Base-by-base conservation (phyloP, 2,113 vertebrate species). In the Corynorhinus townsendii region DNA sequence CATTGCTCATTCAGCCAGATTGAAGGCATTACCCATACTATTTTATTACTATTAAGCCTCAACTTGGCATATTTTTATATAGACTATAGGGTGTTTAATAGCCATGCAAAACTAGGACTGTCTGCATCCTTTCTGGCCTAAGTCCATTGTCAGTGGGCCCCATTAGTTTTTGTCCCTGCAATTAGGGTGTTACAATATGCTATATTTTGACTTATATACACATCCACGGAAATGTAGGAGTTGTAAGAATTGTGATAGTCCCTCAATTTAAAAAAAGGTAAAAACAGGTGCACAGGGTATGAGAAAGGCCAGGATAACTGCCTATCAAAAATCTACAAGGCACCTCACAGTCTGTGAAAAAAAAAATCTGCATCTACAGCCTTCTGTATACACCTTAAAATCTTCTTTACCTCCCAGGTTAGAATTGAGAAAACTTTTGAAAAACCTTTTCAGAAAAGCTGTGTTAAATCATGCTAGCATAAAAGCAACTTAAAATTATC, bases 71-170 rank as follows among this genome's bases (percentile, higher is more conserved):
- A 98, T 98, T 98, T 98, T 98, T 98, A 98, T 98, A 98, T 98
- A 98, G 98, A 98, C 98, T 98, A 98, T 98, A 98, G 97, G 97
- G 94, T 98, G 98, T 98, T 98, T 97, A 98, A 98, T 96, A 98
- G 97, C 98, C 98, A 98, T 98, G 98, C 97, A 98, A 97, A 98
- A 96, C 95, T 89, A 96, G 96, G 95, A 80, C 97, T 97, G 97
- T 96, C 98, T 98, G 97, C 97, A 97, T 96, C 83, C 93, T 97
- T 98, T 97, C 96, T 89, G 97, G 95, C 92, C 56, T 75, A 77
- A 92, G 94, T 94, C 93, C 95, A 90, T 96, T 95, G 88, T 95
- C 91, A 59, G 88, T 83, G 93, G 94, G 86, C 90, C 89, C 22
- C 85, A 52, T 77, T 73, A n/a, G 86, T 43, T 95, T 91, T 86